Percentiles rank a stretch among this genome's conserved stretches.
phyloP scores from a whole-genome alignment of 2,113 vertebrate genomes.

The Emydocephalus ijimae region DNA sequence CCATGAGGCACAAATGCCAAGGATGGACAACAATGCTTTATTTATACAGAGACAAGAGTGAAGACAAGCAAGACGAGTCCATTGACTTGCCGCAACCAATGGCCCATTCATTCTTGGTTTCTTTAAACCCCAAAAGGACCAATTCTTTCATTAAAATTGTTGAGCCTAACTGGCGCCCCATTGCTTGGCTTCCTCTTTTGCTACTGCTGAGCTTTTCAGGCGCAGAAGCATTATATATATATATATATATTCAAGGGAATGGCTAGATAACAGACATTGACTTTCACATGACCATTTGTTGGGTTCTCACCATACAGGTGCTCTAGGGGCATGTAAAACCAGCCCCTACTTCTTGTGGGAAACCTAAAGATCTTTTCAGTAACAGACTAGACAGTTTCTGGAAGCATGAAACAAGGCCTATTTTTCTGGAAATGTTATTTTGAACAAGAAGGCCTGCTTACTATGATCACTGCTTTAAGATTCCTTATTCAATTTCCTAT shows the following conservation, averaged over 20 bases:
- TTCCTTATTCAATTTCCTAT: conserved; percentile 13
- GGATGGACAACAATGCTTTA: conserved; percentile 68
- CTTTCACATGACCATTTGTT: conserved; percentile 66
- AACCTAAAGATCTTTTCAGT: conserved; percentile 45
- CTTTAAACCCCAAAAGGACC: conserved; percentile 58
- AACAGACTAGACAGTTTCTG: conserved; percentile 22
- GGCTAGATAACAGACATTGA: conserved; percentile 65
- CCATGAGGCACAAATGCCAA: conserved; percentile 67
- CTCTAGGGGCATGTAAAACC: conserved; percentile 57
- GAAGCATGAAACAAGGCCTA: conserved; percentile 16
- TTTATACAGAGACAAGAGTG: conserved; percentile 67
- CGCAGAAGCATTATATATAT: conserved; percentile 52
- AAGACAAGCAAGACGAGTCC: conserved; percentile 66
- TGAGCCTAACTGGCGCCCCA: conserved; percentile 66
- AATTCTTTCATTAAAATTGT: conserved; percentile 64
- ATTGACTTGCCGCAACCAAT: conserved; percentile 63
- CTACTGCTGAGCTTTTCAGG: conserved; percentile 69
- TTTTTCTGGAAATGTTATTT: conserved; percentile 50
- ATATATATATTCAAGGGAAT: conserved; percentile 65
- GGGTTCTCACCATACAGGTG: conserved; percentile 71
- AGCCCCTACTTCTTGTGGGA: conserved; percentile 61
- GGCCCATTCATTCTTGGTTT: conserved; percentile 64
- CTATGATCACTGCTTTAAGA: conserved; percentile 26
- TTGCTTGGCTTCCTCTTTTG: conserved; percentile 68
- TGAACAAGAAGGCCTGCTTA: conserved; percentile 37